Conservation (phyloP, 2,888 invertebrate species). For the Mythimna lalbum region DNA sequence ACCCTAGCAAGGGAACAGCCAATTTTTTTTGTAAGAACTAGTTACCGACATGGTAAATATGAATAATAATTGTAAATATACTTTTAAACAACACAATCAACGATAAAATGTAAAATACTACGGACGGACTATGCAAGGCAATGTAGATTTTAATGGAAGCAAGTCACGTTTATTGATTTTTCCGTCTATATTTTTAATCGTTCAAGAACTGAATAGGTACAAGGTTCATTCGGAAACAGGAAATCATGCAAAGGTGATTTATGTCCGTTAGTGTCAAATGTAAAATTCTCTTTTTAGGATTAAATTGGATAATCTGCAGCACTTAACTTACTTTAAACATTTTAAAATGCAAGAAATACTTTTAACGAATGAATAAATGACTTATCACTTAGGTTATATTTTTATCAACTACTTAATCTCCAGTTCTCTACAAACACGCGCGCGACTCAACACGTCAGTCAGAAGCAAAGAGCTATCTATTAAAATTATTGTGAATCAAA, state of each 20-base stretch:
- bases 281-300: background rate
- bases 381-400: too few species aligned
- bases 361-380: too few species aligned
- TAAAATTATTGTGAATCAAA: too few species aligned
- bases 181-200: background rate
- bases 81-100: too few species aligned
- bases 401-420: too few species aligned
- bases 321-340: conserved; percentile 54
- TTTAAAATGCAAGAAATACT: conserved; percentile 7
- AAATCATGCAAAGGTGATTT: background rate
- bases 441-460: too few species aligned
- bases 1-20: conserved; percentile 89
- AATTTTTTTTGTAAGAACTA: background rate
- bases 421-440: too few species aligned
- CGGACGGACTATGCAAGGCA: background rate
- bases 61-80: too few species aligned
- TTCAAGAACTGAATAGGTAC: conserved; percentile 1
- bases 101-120: background rate
- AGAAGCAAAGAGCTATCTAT: too few species aligned
- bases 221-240: conserved; percentile 5
- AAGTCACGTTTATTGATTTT: conserved; percentile 7
- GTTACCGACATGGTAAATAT: background rate
- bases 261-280: background rate
- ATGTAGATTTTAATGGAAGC: background rate
- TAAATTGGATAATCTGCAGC: background rate